These are phyloP conservation scores for Magallana ariakensis DNA, from an alignment of 1,140 invertebrate genomes.

Conservation along the genomic window DNA sequence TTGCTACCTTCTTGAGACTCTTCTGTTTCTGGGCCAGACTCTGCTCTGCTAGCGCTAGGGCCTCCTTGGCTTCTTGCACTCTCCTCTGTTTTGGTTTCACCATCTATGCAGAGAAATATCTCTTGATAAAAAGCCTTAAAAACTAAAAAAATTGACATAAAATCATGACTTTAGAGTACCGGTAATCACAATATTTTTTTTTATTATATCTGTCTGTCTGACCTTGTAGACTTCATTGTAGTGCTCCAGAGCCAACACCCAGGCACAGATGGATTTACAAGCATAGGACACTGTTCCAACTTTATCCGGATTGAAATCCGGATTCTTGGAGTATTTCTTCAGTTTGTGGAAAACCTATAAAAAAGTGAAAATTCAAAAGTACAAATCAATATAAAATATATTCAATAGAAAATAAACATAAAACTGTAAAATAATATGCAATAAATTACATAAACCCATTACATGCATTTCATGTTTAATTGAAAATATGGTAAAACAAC, in stretches of 20 bases:
- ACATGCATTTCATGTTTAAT: no score
- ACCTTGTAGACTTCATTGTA: constrained; percentile 79
- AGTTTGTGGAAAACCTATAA: constrained; percentile 76
- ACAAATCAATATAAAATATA: constrained; percentile 20
- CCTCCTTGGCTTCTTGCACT: constrained; percentile 77
- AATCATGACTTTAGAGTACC: no score
- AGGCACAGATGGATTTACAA: constrained; percentile 78
- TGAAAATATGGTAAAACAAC: no score
- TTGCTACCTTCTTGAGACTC: constrained; percentile 73
- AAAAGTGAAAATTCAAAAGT: background rate
- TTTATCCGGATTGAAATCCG: constrained; percentile 77
- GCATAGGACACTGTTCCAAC: constrained; percentile 77
- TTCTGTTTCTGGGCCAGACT: constrained; percentile 75
- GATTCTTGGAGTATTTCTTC: constrained; percentile 76
- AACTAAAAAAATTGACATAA: no score
- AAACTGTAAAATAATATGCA: no score
- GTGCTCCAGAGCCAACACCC: constrained; percentile 79
- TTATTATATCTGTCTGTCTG: background rate
- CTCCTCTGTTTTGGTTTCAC: constrained; percentile 78
- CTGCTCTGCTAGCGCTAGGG: constrained; percentile 74
- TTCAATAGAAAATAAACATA: background rate
- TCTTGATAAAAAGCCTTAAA: no score
- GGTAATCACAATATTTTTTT: no score
- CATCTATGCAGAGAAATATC: constrained; percentile 67
- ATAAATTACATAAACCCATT: no score